phyloP scores from a whole-genome alignment of 1,140 invertebrate genomes.

The Radopholus similis region DNA sequence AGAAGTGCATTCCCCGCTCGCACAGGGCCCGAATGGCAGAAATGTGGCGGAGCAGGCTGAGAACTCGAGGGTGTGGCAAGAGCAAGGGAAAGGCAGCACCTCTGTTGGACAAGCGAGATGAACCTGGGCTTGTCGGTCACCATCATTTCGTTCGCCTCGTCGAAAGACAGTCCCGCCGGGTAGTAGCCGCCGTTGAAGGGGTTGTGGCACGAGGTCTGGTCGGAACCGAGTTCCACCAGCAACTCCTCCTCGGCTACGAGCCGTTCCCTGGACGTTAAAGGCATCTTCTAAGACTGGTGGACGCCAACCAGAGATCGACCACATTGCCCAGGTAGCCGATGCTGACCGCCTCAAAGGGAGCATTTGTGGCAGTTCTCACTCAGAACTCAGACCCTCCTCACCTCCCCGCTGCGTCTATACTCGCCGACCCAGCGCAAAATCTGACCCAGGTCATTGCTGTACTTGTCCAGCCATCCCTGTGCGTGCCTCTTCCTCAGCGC shows the following conservation, averaged over 20 bases:
- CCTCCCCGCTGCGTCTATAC: slow-evolving; percentile 50
- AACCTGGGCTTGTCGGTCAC: slow-evolving; percentile 65
- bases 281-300: background rate
- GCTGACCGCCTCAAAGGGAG: slow-evolving; percentile 61
- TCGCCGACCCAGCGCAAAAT: slow-evolving; percentile 64
- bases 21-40: slow-evolving; percentile 67
- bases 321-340: slow-evolving; percentile 70
- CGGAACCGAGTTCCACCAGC: slow-evolving; percentile 69
- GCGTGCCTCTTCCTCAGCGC: slow-evolving; percentile 67
- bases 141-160: slow-evolving; percentile 64
- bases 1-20: slow-evolving; percentile 68
- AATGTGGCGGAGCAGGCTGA: background rate
- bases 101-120: slow-evolving; percentile 66
- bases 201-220: slow-evolving; percentile 72
- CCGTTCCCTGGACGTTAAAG: slow-evolving; percentile 67
- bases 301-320: slow-evolving; percentile 66
- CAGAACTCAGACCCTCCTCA: slow-evolving; percentile 36
- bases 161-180: slow-evolving; percentile 65
- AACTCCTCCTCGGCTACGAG: slow-evolving; percentile 65
- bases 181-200: slow-evolving; percentile 71
- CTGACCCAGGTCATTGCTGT: slow-evolving; percentile 64
- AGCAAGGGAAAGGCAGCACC: slow-evolving; percentile 55
- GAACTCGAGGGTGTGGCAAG: background rate
- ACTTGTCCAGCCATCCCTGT: slow-evolving; percentile 67
- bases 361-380: background rate